phyloP scores from a whole-genome alignment of 2,888 invertebrate species.

The Smittia sp. region DNA sequence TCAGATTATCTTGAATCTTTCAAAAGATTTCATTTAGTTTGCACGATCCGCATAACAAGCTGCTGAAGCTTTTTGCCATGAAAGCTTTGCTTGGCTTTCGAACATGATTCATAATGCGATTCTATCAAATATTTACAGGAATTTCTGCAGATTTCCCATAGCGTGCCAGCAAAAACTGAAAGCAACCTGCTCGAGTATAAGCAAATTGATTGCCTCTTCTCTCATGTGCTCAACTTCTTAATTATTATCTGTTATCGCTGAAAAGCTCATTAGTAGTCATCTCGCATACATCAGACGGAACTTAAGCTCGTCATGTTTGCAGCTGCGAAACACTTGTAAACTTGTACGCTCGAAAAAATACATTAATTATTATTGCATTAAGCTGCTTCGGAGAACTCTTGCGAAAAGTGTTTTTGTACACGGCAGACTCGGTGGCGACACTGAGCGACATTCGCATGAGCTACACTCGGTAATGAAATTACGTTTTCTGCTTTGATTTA shows the following conservation, averaged over 20 bases:
- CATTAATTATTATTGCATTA: conserved; percentile 2
- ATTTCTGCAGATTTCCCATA: too few relatives aligned
- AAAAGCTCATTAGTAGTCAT: conserved; percentile 11
- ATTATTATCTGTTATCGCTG: background rate
- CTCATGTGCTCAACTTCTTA: background rate
- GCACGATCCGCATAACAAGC: too few relatives aligned
- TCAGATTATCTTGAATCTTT: too few relatives aligned
- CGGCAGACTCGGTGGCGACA: background rate
- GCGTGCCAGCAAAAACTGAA: too few relatives aligned
- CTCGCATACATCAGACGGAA: background rate
- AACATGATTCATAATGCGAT: background rate
- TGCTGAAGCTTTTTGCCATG: too few relatives aligned
- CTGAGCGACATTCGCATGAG: background rate
- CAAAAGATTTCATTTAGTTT: too few relatives aligned
- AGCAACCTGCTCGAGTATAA: too few relatives aligned
- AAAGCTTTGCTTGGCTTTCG: too few relatives aligned
- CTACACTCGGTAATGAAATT: background rate
- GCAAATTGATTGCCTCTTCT: background rate
- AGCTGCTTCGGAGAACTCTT: background rate
- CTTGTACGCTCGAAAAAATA: background rate
- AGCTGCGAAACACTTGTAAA: background rate
- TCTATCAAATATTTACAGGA: background rate
- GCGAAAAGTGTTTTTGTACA: background rate
- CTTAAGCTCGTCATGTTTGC: background rate
- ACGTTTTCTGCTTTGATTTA: background rate